Evolutionary conservation across 1,140 invertebrate species (phyloP), one percentile per base, ranked within the genome.

Genomic region (Sycophaga agraensis): DNA sequence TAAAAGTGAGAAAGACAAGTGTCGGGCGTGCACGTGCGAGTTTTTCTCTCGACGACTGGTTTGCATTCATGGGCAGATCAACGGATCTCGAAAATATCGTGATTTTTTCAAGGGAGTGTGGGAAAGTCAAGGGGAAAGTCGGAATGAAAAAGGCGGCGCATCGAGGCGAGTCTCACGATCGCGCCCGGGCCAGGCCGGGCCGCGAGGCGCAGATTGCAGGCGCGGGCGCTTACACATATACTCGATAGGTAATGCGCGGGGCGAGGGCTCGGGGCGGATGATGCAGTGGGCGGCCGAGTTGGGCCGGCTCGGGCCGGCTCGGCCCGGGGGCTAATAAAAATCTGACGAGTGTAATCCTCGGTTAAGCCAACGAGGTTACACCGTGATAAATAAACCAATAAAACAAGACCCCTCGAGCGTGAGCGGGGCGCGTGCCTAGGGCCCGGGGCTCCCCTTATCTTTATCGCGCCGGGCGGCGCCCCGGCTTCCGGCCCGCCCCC

Each of bases 331-430:
- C 71, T 69, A 76, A 76, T 76, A 73, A 75, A 71, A 73, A 73
- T 74, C 69, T 65, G 50, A 57, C 55, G 65, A 64, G 49, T 24
- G 66, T 72, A 74, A 74, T 75, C 71, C 70, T 65, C 34, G 37
- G 37, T 17, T 58, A 55, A 56, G 26, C 65, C 49, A 54, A 57
- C 49, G 51, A 60, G 51, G 46, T 56, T 48, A 68, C 51, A 58
- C 60, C 49, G 45, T 64, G 65, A 74, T 74, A 74, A 73, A 73
- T 72, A 74, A 73, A 70, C 69, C 67, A 73, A 73, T 73, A 70
- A 73, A 73, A 66, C 39, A 46, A 57, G 31, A 50, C 31, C 55
- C 55, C 40, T 56, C 42, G 42, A 46, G 28, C 37, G 28, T 22
- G 14, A 21, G 31, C 39, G 39, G 22, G 54, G 54, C 59, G 63